Percentiles rank a stretch among this genome's conserved stretches.
Conservation (phyloP, 2,888 invertebrate genomes). For the Andricus quercusramuli region DNA sequence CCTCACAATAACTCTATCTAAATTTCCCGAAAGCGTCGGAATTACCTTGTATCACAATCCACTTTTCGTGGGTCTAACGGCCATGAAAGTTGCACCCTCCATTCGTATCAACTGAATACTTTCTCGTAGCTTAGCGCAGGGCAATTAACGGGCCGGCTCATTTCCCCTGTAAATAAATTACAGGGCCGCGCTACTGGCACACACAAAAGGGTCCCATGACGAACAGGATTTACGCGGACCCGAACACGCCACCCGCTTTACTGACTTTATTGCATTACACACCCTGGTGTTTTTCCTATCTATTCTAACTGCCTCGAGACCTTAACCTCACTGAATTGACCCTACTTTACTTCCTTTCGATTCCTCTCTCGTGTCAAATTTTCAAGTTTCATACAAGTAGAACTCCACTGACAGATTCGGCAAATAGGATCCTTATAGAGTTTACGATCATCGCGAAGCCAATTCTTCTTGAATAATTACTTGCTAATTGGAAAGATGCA, state of each 20-base stretch:
- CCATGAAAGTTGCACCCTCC: conserved; percentile 49
- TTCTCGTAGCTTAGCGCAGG: conserved; percentile 68
- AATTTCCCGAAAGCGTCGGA: background rate
- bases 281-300: conserved; percentile 67
- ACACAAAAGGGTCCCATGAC: conserved; percentile 60
- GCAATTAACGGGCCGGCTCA: conserved; percentile 72
- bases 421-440: no score
- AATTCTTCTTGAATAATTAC: background rate
- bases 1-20: no score
- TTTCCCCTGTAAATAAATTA: conserved; percentile 69
- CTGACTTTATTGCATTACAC: conserved; percentile 73
- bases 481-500: no score
- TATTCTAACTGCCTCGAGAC: conserved; percentile 43
- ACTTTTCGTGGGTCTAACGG: conserved; percentile 30
- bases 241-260: conserved; percentile 56
- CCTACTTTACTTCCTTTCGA: conserved; percentile 23
- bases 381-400: background rate
- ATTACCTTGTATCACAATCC: conserved; percentile 2
- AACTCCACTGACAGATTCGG: background rate
- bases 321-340: conserved; percentile 48
- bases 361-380: background rate
- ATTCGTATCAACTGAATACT: conserved; percentile 64
- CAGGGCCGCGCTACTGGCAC: conserved; percentile 51
- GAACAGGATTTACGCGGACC: conserved; percentile 69
- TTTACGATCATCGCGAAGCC: no score